A percentile compares a stretch with the other conserved stretches of the same genome.
phyloP scores from a whole-genome alignment of 2,113 vertebrate species.

The Proteles cristata region DNA sequence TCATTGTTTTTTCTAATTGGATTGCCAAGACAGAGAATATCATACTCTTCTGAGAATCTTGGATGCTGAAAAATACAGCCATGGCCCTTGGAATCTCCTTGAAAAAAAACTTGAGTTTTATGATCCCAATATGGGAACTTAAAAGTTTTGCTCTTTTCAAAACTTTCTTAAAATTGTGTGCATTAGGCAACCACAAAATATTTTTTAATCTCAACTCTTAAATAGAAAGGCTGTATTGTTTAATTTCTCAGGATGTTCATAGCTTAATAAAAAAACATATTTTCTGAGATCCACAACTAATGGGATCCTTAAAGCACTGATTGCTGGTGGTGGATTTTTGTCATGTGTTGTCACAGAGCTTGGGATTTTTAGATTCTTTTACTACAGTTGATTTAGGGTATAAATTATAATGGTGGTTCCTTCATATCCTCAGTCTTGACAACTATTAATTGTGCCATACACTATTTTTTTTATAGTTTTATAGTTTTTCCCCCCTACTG shows the following conservation, averaged over 20 bases:
- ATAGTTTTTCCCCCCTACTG: background rate
- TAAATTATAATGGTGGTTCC: background rate
- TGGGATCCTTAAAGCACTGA: background rate
- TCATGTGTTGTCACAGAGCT: background rate
- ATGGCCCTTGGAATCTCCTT: background rate
- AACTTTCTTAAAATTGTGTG: background rate
- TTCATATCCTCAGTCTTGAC: background rate
- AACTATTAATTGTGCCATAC: background rate
- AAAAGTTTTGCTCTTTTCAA: conserved; percentile 22
- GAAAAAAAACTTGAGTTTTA: background rate
- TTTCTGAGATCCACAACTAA: background rate
- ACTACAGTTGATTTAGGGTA: background rate
- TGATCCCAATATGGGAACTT: background rate
- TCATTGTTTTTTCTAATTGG: background rate
- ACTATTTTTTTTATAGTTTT: background rate
- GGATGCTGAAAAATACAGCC: background rate
- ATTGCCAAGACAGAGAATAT: background rate
- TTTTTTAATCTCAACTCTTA: conserved; percentile 1
- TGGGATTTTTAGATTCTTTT: background rate
- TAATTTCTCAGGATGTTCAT: background rate
- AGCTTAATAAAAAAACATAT: background rate
- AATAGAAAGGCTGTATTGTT: background rate
- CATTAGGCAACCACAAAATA: background rate
- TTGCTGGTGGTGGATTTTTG: background rate
- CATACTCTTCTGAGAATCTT: background rate